Evolutionary conservation across 2,888 invertebrate genomes (phyloP).

Genomic region (Sinelater perroti): DNA sequence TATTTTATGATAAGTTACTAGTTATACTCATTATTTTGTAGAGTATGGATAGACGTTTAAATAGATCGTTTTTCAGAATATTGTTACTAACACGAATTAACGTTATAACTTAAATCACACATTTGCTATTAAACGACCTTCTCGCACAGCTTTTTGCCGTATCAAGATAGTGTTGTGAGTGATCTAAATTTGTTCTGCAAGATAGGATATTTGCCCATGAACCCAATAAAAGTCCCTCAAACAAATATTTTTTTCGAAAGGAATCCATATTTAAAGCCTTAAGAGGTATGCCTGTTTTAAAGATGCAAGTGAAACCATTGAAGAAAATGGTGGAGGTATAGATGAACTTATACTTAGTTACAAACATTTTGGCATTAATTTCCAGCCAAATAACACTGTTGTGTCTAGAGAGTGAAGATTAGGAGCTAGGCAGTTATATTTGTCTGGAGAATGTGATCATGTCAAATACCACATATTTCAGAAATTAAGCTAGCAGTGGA

Average conservation of each 20-base stretch:
- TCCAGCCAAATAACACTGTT: constrained; percentile 85
- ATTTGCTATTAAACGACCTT: too few species aligned
- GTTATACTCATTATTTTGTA: too few species aligned
- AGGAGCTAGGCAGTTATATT: constrained; percentile 84
- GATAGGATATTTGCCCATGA: constrained; percentile 80
- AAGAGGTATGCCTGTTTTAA: constrained; percentile 88
- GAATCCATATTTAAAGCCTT: constrained; percentile 85
- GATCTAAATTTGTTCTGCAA: constrained; percentile 40
- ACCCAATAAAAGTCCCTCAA: constrained; percentile 83
- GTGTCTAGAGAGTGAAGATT: constrained; percentile 97
- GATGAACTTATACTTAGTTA: constrained; percentile 88
- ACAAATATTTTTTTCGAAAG: constrained; percentile 79
- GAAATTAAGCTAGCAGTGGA: constrained; percentile 89
- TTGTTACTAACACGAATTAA: too few species aligned
- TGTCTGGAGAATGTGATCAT: constrained; percentile 93
- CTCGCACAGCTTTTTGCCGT: too few species aligned
- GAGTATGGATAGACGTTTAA: too few species aligned
- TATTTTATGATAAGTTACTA: too few species aligned
- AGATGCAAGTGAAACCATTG: constrained; percentile 79
- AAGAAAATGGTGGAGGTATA: constrained; percentile 81
- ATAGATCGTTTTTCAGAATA: too few species aligned
- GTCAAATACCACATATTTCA: constrained; percentile 83
- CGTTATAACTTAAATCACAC: too few species aligned
- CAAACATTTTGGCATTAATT: constrained; percentile 87
- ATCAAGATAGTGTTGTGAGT: neutral